Evolutionary conservation across 2,113 vertebrate species (phyloP).

Genomic region (Salvelinus alpinus): DNA sequence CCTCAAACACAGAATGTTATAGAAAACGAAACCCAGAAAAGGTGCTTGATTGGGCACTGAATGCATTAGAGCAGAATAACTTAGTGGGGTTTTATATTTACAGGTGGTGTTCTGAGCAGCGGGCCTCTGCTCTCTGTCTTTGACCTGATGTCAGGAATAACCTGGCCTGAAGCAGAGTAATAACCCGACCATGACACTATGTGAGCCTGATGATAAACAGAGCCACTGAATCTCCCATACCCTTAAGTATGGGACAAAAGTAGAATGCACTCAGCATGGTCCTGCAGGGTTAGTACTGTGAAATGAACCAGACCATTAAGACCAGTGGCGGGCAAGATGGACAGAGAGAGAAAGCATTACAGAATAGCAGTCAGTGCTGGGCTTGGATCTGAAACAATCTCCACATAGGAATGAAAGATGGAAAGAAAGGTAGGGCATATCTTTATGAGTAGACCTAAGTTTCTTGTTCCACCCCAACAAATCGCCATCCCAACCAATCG

Average conservation of each 20-base stretch:
- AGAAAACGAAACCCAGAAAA: neutral
- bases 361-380: no score
- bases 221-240: neutral
- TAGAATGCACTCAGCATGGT: constrained; percentile 2
- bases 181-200: neutral
- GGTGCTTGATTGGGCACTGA: neutral
- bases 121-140: neutral
- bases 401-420: no score
- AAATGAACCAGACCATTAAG: neutral
- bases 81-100: neutral
- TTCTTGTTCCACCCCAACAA: no score
- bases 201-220: neutral
- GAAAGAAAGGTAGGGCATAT: no score
- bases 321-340: no score
- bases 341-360: no score
- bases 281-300: neutral
- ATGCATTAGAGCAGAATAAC: neutral
- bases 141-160: neutral
- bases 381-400: no score
- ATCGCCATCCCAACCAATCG: no score
- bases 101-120: neutral
- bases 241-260: neutral
- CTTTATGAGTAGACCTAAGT: no score
- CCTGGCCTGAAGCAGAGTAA: neutral
- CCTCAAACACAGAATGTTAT: neutral